Evolutionary conservation across 2,113 vertebrate species (phyloP), one percentile per base, ranked within the genome.

Genomic region (Hoplias malabaricus): DNA sequence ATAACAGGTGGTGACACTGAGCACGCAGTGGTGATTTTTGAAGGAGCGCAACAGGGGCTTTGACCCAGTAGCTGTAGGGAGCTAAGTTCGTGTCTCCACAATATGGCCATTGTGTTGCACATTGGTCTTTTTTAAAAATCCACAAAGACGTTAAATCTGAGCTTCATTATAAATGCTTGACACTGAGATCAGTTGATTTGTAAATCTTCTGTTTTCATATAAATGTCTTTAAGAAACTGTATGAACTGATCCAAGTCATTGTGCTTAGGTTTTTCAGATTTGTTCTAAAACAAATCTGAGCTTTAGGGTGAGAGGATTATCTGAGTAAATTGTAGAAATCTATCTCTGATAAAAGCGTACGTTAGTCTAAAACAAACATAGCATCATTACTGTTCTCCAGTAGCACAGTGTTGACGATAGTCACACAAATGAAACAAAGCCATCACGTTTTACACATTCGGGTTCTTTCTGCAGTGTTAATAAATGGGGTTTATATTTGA

Each of bases 1-100:
- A 74, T 82, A 86, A 87, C 90, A 91, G 88, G 90, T 85, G 85
- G 85, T 88, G 88, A 84, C 87, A 86, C 84, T 73, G 40, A 84
- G 80, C 70, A 21, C 78, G 85, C 89, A 84, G 86, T 81, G 85
- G 84, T 83, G 77, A 83, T 82, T 79, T 85, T 84, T 80, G 87
- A 87, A 77, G 77, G 78, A 83, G 69, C 77, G 84, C 80, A 81
- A 71, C 84, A 65, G 83, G 85, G 71, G 79, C 74, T 81, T 78
- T 87, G 86, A 85, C 82, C 88, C 83, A 84, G 87, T 80, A 82
- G 85, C 23, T 81, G 66, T 81, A 74, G 69, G 69, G 54, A 53
- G 69, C 61, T 69, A 34, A 74, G 40, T 75, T 76, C 67, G 80
- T 80, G 82, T 76, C 67, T 69, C 77, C 67, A 61, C 75, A 84